These are phyloP conservation scores for Dermochelys coriacea DNA, from an alignment of 2,797 vertebrate genomes.

Conservation along the genomic window DNA sequence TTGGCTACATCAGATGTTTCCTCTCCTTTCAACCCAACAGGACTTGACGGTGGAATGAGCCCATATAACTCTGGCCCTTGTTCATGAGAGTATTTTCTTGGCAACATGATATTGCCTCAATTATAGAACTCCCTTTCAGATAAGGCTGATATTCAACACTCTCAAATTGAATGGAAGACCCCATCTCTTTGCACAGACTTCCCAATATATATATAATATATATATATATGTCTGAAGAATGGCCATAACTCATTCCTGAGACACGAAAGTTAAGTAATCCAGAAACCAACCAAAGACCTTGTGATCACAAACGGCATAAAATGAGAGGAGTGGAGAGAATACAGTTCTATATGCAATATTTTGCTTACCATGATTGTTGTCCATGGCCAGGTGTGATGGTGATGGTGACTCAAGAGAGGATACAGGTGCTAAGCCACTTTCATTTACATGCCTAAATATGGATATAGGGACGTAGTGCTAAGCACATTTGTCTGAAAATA, in stretches of 20 bases:
- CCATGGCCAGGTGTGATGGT: not conserved
- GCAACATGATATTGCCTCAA: not conserved
- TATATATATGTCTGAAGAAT: accelerated
- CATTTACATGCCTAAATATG: not conserved
- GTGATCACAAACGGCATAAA: not conserved
- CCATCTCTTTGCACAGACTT: not conserved
- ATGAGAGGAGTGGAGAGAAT: not conserved
- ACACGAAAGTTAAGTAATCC: not conserved
- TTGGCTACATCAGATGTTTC: not conserved
- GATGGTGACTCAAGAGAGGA: not conserved
- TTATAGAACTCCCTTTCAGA: not conserved
- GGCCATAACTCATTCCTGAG: not conserved
- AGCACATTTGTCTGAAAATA: not conserved
- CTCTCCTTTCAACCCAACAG: not conserved
- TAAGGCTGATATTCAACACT: not conserved
- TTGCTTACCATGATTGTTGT: not conserved
- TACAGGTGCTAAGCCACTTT: not conserved
- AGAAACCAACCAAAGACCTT: not conserved
- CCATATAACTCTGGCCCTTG: too few relatives aligned
- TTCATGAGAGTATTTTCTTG: not conserved
- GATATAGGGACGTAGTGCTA: not conserved
- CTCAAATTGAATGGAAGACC: not conserved
- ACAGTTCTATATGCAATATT: not conserved
- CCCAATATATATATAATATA: too few relatives aligned
- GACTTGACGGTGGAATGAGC: not conserved